Conservation (phyloP, 2,797 vertebrate genomes). For the Gymnocypris eckloni region DNA sequence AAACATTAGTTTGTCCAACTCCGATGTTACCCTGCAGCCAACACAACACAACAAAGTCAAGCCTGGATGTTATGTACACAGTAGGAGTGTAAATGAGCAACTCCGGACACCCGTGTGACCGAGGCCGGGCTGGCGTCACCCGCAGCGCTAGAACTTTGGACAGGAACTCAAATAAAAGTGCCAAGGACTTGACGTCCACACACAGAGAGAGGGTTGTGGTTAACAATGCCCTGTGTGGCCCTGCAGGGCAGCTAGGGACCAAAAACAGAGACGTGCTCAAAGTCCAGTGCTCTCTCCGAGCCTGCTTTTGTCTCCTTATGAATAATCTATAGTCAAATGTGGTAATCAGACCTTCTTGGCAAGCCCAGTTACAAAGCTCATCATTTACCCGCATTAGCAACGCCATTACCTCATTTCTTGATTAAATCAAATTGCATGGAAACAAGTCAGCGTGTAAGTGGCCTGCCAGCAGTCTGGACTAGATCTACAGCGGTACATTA, state of each 20-base stretch:
- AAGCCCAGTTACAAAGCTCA: slow-evolving; percentile 71
- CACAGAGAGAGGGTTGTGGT: slow-evolving; percentile 57
- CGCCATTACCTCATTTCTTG: slow-evolving; percentile 79
- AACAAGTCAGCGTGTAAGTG: slow-evolving; percentile 76
- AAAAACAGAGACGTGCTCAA: slow-evolving; percentile 68
- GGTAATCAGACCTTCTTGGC: slow-evolving; percentile 74
- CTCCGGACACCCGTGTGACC: slow-evolving; percentile 29
- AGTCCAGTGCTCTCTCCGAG: slow-evolving; percentile 68
- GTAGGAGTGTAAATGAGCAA: slow-evolving; percentile 18
- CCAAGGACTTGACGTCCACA: slow-evolving; percentile 62
- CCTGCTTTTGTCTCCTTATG: slow-evolving; percentile 75
- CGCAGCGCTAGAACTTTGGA: slow-evolving; percentile 57
- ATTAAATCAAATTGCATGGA: slow-evolving; percentile 78
- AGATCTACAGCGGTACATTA: slow-evolving; percentile 59
- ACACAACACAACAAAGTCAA: not conserved
- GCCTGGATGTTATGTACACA: slow-evolving; percentile 1
- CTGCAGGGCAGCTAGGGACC: slow-evolving; percentile 58
- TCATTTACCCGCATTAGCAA: slow-evolving; percentile 75
- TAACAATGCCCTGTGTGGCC: slow-evolving; percentile 57
- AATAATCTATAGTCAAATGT: slow-evolving; percentile 76
- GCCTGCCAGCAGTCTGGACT: slow-evolving; percentile 65
- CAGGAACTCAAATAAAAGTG: slow-evolving; percentile 59
- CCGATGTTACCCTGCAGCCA: not conserved
- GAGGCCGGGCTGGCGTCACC: slow-evolving; percentile 54
- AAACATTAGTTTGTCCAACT: not conserved